These are phyloP conservation scores for Lepidotrigona ventralis DNA, from an alignment of 1,140 invertebrate genomes.

Conservation along the genomic window DNA sequence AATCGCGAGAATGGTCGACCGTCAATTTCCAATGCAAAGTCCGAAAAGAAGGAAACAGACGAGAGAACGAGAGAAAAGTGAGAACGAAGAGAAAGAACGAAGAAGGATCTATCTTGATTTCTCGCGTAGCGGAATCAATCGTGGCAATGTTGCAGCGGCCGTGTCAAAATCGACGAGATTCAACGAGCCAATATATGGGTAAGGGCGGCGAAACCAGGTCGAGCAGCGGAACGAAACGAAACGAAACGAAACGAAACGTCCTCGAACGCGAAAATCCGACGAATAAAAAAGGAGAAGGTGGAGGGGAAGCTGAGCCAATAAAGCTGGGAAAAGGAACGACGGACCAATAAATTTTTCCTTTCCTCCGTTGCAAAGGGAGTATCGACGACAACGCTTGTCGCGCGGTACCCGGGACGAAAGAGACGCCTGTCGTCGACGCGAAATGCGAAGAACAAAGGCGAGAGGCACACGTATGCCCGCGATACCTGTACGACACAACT, in stretches of 20 bases:
- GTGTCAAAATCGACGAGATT: conserved; percentile 17
- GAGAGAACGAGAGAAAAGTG: not conserved
- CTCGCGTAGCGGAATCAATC: conserved; percentile 4
- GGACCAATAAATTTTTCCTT: conserved; percentile 28
- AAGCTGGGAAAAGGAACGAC: conserved; percentile 10
- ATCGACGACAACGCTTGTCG: conserved; percentile 1
- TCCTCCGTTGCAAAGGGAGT: not conserved
- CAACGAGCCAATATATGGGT: not conserved
- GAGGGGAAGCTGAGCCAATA: conserved; percentile 10
- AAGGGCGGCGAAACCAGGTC: not conserved
- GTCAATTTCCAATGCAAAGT: not conserved
- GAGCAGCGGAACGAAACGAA: not conserved
- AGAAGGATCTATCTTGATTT: not conserved
- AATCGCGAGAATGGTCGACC: too few relatives aligned
- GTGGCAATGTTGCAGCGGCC: not conserved
- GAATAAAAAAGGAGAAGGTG: conserved; percentile 8
- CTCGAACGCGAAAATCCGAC: conserved; percentile 14
- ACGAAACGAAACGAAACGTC: not conserved
- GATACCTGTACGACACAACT: not conserved
- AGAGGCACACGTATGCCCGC: not conserved
- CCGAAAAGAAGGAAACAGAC: not conserved
- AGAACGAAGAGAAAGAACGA: not conserved
- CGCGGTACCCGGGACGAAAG: not conserved
- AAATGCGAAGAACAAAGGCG: conserved; percentile 12
- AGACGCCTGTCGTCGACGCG: not conserved